These are phyloP conservation scores for Thryonomys swinderianus DNA, from an alignment of 2,113 vertebrate species.

Conservation along the genomic window DNA sequence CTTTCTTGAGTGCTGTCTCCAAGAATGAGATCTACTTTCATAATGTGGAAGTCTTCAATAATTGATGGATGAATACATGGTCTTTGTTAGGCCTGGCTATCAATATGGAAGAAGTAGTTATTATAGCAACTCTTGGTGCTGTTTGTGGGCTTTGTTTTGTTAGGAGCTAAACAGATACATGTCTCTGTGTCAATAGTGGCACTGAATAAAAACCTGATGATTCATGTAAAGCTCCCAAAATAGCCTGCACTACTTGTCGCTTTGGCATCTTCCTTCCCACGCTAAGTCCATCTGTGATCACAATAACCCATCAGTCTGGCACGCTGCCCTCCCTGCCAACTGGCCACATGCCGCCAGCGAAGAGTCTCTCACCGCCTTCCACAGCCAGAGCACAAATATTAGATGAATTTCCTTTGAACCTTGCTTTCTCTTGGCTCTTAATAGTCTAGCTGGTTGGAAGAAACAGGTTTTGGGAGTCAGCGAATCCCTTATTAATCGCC, in stretches of 20 bases:
- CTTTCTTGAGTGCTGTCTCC: not conserved
- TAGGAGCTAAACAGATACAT: not conserved
- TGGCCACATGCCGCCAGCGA: constrained; percentile 56
- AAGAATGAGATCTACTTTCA: not conserved
- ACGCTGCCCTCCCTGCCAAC: constrained; percentile 68
- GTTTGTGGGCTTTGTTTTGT: not conserved
- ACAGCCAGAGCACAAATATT: constrained; percentile 69
- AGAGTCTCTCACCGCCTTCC: constrained; percentile 46
- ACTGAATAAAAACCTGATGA: constrained; percentile 65
- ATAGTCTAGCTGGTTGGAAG: constrained; percentile 52
- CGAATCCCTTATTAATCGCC: constrained; percentile 73
- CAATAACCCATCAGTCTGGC: constrained; percentile 60
- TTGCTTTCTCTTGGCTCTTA: constrained; percentile 65
- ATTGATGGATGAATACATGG: not conserved
- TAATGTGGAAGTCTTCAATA: not conserved
- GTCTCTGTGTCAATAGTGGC: constrained; percentile 49
- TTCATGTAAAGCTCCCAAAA: constrained; percentile 67
- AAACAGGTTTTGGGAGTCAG: constrained; percentile 51
- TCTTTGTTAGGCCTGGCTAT: not conserved
- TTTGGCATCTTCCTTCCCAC: constrained; percentile 46
- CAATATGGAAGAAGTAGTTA: not conserved
- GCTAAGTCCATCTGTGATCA: constrained; percentile 73
- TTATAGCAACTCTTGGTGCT: not conserved
- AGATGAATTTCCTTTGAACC: constrained; percentile 83
- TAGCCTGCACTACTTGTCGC: constrained; percentile 47